phyloP scores from a whole-genome alignment of 2,888 invertebrate genomes.

The Netelia melanura region DNA sequence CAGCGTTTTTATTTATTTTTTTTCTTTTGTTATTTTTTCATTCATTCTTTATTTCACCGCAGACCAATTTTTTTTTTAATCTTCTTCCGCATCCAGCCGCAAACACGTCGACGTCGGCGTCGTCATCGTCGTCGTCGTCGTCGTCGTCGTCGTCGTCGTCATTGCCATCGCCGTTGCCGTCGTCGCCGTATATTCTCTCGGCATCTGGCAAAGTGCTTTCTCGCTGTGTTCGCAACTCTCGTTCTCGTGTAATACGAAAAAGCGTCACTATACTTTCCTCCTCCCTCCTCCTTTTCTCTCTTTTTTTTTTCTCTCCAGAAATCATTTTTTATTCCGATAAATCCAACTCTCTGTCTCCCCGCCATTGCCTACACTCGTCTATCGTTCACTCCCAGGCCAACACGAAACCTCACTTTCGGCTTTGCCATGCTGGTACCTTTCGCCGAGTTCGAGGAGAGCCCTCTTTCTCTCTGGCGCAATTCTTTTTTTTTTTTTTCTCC shows the following conservation, averaged over 20 bases:
- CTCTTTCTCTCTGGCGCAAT: conserved; percentile 26
- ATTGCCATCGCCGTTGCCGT: too few species aligned
- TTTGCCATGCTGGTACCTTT: conserved; percentile 57
- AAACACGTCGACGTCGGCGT: conserved; percentile 38
- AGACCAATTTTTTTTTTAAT: not conserved
- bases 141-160: too few species aligned
- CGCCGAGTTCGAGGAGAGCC: conserved; percentile 16
- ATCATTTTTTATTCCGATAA: conserved; percentile 77
- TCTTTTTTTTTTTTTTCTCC: conserved; percentile 39
- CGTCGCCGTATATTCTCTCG: conserved; percentile 12
- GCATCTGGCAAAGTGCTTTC: conserved; percentile 47
- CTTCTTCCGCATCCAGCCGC: conserved; percentile 28
- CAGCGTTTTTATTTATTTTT: too few species aligned
- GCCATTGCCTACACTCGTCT: conserved; percentile 39
- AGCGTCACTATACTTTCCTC: not conserved
- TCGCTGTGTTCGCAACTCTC: not conserved
- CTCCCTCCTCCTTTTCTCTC: conserved; percentile 34
- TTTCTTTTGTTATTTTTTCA: not conserved
- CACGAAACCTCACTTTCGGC: conserved; percentile 57
- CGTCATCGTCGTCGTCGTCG: too few species aligned
- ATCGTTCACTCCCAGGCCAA: conserved; percentile 49
- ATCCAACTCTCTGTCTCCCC: conserved; percentile 36
- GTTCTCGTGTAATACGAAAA: conserved; percentile 10
- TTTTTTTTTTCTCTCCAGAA: conserved; percentile 65
- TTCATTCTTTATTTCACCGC: conserved; percentile 18